phyloP scores from a whole-genome alignment of 2,797 vertebrate genomes.

The Pseudochirops cupreus region DNA sequence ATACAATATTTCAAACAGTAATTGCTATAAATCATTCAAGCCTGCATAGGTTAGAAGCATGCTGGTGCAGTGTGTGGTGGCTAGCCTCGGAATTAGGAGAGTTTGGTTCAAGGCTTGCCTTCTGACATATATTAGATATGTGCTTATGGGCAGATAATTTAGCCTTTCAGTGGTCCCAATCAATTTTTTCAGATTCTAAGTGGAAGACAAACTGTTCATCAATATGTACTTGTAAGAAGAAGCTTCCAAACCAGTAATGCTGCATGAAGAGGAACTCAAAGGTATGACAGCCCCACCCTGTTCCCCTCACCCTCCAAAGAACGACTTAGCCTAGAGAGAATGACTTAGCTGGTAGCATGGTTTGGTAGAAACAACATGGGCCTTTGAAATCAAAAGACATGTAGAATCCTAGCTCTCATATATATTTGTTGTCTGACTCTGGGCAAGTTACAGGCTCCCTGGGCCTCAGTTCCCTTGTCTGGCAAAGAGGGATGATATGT shows the following conservation, averaged over 20 bases:
- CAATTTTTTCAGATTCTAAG: not conserved
- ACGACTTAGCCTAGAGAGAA: not conserved
- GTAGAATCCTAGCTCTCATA: not conserved
- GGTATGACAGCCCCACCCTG: not conserved
- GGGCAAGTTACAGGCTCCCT: not conserved
- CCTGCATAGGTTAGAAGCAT: not conserved
- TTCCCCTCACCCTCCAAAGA: not conserved
- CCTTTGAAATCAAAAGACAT: not conserved
- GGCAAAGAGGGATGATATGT: not conserved
- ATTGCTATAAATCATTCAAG: fast-evolving
- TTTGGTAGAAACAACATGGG: not conserved
- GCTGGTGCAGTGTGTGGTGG: not conserved
- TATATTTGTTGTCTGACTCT: not conserved
- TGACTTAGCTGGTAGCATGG: not conserved
- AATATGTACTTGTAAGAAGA: not conserved
- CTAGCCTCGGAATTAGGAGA: not conserved
- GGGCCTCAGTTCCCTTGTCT: not conserved
- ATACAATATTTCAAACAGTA: not conserved
- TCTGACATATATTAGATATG: not conserved
- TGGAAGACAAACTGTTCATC: not conserved
- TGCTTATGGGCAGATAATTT: not conserved
- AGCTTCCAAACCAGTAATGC: not conserved
- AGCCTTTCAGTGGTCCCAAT: not conserved
- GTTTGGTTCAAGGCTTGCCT: not conserved
- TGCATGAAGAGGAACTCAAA: not conserved